A percentile compares a stretch with the other conserved stretches of the same genome.
Conservation (phyloP, 2,888 invertebrate species). For the Noctua janthina region DNA sequence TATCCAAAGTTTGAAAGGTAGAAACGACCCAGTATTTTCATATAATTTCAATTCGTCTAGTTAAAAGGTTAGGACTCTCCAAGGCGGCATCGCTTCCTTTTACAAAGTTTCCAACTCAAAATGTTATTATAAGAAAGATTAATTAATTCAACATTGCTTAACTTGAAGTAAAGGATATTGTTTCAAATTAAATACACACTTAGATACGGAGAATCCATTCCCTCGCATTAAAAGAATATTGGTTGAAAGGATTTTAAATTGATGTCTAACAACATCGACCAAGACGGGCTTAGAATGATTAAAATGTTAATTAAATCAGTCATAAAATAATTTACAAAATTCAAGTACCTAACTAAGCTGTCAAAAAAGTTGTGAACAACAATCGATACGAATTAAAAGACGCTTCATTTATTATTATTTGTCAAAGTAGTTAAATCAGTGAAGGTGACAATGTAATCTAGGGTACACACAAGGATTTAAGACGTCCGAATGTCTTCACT, state of each 20-base stretch:
- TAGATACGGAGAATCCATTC: constrained; percentile 37
- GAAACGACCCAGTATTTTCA: constrained; percentile 47
- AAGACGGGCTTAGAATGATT: constrained; percentile 24
- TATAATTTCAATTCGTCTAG: constrained; percentile 57
- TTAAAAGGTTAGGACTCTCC: constrained; percentile 44
- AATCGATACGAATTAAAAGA: constrained; percentile 3
- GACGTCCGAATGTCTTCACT: constrained; percentile 12
- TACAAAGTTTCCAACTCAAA: constrained; percentile 58
- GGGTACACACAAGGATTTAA: neutral
- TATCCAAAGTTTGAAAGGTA: constrained; percentile 31
- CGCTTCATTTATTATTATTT: constrained; percentile 26
- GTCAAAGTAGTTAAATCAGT: neutral
- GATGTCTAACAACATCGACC: constrained; percentile 2
- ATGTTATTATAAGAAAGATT: constrained; percentile 67
- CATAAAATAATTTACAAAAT: constrained; percentile 31
- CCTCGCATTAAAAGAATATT: constrained; percentile 29
- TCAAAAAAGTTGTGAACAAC: constrained; percentile 29
- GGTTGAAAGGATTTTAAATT: constrained; percentile 35
- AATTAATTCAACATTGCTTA: constrained; percentile 66
- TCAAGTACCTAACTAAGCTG: constrained; percentile 5
- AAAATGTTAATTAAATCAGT: constrained; percentile 41
- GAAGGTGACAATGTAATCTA: neutral
- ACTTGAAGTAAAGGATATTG: constrained; percentile 61
- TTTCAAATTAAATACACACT: constrained; percentile 65
- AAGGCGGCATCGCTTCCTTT: constrained; percentile 50